phyloP scores from a whole-genome alignment of 2,113 vertebrate species.

The Eleginops maclovinus region DNA sequence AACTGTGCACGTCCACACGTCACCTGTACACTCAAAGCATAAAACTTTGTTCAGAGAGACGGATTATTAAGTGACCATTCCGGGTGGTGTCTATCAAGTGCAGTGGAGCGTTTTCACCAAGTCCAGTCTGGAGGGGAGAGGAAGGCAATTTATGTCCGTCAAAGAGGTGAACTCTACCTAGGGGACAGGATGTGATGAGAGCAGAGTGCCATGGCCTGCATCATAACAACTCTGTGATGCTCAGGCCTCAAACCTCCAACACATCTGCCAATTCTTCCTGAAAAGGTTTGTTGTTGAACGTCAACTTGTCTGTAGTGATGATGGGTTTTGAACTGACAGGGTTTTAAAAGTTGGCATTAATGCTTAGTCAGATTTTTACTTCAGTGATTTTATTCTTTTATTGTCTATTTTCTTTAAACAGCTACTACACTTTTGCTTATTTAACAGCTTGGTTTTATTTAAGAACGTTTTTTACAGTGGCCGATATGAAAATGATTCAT shows the following conservation, averaged over 20 bases:
- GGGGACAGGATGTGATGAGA: slow-evolving; percentile 71
- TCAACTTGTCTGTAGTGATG: neutral
- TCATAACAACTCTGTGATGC: slow-evolving; percentile 61
- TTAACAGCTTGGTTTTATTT: no score
- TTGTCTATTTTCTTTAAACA: neutral
- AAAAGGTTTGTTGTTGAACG: slow-evolving; percentile 4
- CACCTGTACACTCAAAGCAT: slow-evolving; percentile 45
- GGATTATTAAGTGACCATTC: slow-evolving; percentile 78
- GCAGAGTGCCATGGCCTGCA: slow-evolving; percentile 50
- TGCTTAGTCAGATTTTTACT: neutral
- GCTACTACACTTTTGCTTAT: no score
- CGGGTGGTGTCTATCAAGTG: slow-evolving; percentile 85
- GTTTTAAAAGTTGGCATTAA: slow-evolving; percentile 7
- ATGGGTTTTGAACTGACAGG: neutral
- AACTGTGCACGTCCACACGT: slow-evolving; percentile 11
- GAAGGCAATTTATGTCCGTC: slow-evolving; percentile 84
- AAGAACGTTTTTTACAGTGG: neutral
- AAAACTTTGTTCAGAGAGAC: slow-evolving; percentile 50
- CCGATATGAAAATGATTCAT: neutral
- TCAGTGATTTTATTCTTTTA: neutral
- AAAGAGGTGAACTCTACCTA: slow-evolving; percentile 75
- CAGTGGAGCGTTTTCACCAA: slow-evolving; percentile 78
- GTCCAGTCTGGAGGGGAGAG: slow-evolving; percentile 75
- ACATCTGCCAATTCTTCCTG: slow-evolving; percentile 6
- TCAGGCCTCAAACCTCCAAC: slow-evolving; percentile 12